Conservation (phyloP, 2,797 vertebrate genomes). For the Fringilla coelebs region DNA sequence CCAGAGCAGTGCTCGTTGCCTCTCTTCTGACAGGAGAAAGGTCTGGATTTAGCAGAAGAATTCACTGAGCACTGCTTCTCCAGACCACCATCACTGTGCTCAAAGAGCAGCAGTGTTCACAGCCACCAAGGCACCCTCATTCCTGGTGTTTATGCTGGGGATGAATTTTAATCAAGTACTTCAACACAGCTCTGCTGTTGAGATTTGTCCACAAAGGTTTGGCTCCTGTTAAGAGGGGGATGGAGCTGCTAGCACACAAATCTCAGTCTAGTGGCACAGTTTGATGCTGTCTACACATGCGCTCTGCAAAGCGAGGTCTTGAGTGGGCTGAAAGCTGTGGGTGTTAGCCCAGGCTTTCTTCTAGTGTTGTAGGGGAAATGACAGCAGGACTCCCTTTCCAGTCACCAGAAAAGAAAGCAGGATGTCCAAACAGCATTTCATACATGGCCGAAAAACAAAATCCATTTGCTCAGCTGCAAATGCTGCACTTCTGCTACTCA, state of each 20-base stretch:
- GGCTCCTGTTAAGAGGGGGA: neutral
- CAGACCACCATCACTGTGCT: neutral
- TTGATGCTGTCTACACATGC: neutral
- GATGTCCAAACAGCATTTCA: neutral
- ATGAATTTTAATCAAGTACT: conserved; percentile 3
- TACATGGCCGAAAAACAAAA: neutral
- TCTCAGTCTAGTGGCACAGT: neutral
- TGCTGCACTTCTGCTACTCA: neutral
- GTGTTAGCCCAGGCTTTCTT: neutral
- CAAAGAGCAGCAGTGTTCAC: neutral
- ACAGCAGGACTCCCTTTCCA: neutral
- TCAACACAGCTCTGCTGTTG: neutral
- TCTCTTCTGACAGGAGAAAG: neutral
- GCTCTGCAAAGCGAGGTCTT: neutral
- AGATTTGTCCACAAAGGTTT: neutral
- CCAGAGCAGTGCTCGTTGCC: neutral
- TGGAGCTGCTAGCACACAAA: neutral
- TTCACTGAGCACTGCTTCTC: neutral
- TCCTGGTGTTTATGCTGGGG: neutral
- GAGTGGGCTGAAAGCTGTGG: neutral
- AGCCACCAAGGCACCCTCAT: neutral
- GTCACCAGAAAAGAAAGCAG: neutral
- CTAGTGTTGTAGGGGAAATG: neutral
- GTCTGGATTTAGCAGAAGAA: neutral
- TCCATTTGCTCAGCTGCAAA: neutral